phyloP scores from a whole-genome alignment of 2,888 invertebrate species.

The Cordilura impudica region DNA sequence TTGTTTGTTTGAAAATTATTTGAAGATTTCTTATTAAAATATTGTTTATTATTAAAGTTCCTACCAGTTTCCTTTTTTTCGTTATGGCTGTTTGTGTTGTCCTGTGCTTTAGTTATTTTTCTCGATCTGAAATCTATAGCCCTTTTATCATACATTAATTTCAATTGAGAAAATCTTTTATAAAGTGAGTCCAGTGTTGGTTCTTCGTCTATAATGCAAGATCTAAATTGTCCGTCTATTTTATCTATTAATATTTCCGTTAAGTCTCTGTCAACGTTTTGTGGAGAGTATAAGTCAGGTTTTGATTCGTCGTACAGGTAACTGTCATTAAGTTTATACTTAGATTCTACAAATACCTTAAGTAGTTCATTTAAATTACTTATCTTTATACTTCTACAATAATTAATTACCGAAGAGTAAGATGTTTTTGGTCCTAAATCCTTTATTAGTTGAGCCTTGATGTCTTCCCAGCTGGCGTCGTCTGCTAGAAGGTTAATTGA shows the following conservation, averaged over 20 bases:
- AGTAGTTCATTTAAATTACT: constrained; percentile 37
- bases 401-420: constrained; percentile 2
- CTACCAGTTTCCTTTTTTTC: constrained; percentile 21
- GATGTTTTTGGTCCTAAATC: constrained; percentile 2
- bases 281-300: constrained; percentile 5
- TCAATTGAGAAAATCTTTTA: constrained; percentile 34
- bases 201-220: constrained; percentile 23
- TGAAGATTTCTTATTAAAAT: background rate
- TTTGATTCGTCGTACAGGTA: constrained; percentile 8
- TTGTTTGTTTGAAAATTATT: background rate
- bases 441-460: background rate
- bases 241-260: constrained; percentile 23
- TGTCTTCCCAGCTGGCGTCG: constrained; percentile 9
- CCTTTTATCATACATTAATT: constrained; percentile 15
- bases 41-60: background rate
- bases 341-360: constrained; percentile 31
- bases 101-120: constrained; percentile 17
- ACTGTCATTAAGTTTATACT: constrained; percentile 31
- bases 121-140: constrained; percentile 15
- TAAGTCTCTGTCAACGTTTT: constrained; percentile 18
- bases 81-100: constrained; percentile 8
- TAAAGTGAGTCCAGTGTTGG: constrained; percentile 7
- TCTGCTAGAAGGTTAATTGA: constrained; percentile 18
- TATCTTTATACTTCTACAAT: constrained; percentile 32
- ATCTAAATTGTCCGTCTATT: constrained; percentile 33